Conservation (phyloP, 2,797 vertebrate genomes). For the Limnodromus scolopaceus region DNA sequence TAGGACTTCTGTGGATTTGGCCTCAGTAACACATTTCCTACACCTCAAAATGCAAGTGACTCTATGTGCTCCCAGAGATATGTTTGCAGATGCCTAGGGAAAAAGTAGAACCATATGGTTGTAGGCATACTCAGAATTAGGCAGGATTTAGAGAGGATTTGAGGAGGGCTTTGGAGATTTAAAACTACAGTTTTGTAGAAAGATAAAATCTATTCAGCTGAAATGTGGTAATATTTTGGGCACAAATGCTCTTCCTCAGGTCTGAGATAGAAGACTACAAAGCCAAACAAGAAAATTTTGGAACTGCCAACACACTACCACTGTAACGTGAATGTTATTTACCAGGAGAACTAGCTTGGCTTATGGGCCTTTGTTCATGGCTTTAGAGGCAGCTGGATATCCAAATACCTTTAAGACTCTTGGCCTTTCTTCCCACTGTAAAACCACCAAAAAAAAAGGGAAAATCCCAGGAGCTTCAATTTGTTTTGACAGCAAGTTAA, state of each 20-base stretch:
- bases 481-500: not conserved
- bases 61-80: not conserved
- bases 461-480: not conserved
- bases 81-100: not conserved
- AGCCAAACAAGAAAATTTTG: not conserved
- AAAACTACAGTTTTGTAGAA: not conserved
- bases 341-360: not conserved
- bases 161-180: not conserved
- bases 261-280: not conserved
- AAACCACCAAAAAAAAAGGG: not conserved
- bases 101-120: not conserved
- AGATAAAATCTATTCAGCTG: not conserved
- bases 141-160: not conserved
- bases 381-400: not conserved
- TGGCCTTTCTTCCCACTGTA: not conserved
- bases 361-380: not conserved
- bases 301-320: not conserved
- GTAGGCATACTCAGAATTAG: not conserved
- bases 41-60: not conserved
- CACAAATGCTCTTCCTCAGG: not conserved
- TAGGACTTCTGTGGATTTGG: not conserved
- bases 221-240: not conserved
- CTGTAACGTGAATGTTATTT: not conserved
- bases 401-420: not conserved
- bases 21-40: not conserved